These are phyloP conservation scores for Cremastinae sp. DNA, from an alignment of 2,888 invertebrate species.

Conservation along the genomic window DNA sequence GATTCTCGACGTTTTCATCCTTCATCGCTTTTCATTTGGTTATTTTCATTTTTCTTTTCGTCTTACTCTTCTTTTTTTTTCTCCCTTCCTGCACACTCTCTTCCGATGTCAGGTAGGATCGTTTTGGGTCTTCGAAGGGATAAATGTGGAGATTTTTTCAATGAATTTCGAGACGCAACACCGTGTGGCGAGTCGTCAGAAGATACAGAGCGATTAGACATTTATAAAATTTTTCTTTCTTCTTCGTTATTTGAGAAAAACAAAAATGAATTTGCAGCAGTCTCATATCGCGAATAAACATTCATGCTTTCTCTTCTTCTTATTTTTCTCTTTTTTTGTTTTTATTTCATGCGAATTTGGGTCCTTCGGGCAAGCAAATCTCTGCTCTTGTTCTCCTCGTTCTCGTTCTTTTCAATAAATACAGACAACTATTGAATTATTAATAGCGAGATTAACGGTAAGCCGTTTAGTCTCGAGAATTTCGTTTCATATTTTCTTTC, in stretches of 20 bases:
- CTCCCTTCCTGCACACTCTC: slow-evolving; percentile 30
- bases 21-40: slow-evolving; percentile 36
- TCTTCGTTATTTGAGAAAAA: not conserved
- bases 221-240: not conserved
- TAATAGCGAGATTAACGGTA: slow-evolving; percentile 45
- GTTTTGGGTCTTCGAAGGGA: slow-evolving; percentile 1
- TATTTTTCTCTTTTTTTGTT: no score
- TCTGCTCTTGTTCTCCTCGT: slow-evolving; percentile 36
- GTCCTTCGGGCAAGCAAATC: slow-evolving; percentile 26
- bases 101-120: slow-evolving; percentile 12
- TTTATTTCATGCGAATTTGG: not conserved
- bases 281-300: slow-evolving; percentile 3
- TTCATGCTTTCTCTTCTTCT: not conserved
- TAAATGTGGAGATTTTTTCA: slow-evolving; percentile 4
- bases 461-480: slow-evolving; percentile 44
- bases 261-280: not conserved
- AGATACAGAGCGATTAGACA: slow-evolving; percentile 18
- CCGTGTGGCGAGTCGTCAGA: not conserved
- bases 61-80: slow-evolving; percentile 19
- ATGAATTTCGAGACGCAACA: slow-evolving; percentile 12
- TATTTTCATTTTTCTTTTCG: slow-evolving; percentile 18
- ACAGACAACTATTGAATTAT: slow-evolving; percentile 33
- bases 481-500: slow-evolving; percentile 20
- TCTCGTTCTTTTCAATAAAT: slow-evolving; percentile 22
- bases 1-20: slow-evolving; percentile 64